Conservation (phyloP, 2,888 invertebrate species). For the Stenodema calcarata region DNA sequence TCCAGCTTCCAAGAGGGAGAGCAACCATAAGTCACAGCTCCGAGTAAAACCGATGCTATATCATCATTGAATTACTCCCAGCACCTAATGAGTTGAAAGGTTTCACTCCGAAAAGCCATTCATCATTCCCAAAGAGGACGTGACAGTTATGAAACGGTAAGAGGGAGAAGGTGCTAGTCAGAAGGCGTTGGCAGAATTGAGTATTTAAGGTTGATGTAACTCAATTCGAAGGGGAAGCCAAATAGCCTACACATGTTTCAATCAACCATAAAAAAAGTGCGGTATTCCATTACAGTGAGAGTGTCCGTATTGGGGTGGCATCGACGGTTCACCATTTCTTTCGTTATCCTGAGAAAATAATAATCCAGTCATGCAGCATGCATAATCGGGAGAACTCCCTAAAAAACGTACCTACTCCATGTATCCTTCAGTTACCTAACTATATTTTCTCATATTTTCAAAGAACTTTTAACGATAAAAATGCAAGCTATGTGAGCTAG, state of each 20-base stretch:
- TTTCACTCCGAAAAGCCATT: background rate
- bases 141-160: background rate
- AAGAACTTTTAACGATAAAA: no score
- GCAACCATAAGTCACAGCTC: background rate
- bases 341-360: no score
- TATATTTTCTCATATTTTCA: no score
- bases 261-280: background rate
- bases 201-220: background rate
- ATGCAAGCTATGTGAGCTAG: no score
- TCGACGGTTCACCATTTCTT: no score
- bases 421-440: no score
- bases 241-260: background rate
- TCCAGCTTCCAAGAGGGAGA: no score
- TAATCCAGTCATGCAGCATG: no score
- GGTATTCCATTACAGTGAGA: background rate
- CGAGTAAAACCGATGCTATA: background rate
- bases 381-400: no score
- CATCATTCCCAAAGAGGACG: constrained; percentile 3
- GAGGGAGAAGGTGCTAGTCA: background rate
- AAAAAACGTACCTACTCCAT: no score
- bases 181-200: background rate
- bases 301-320: no score
- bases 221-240: background rate
- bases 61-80: background rate
- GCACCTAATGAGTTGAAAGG: constrained; percentile 12